Base-by-base conservation (phyloP, 1,140 invertebrate species). In the Pachypsylla venusta region DNA sequence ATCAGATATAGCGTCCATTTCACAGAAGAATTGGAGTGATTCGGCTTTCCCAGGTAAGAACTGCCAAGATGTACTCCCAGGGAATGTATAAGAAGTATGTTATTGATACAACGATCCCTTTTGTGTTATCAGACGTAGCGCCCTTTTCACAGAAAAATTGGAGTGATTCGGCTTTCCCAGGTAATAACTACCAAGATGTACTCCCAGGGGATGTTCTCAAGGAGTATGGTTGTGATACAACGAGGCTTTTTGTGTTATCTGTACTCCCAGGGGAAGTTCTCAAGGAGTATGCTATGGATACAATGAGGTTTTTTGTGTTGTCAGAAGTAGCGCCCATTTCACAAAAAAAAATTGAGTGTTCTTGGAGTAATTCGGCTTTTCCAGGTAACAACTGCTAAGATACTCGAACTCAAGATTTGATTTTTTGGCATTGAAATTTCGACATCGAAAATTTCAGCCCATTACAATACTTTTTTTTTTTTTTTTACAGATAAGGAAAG, bases 141-240 rank as follows among this genome's bases (percentile, higher is more conserved):
- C 93, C 94, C 27, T 81, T 81, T 2, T 87, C 89, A 0, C 78
- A 83, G 64, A 79, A 91, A 68, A 81, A 86, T 69, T 98, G 93
- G 92, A 85, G 73, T 28, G 30, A 53, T 19, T 53, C 63, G 10
- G 58, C 26, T 25, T 24, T 27, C n/a, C 26, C 22, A 55, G 22
- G 22, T 55, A 25, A 55, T 22, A 2, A n/a, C n/a, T n/a, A n/a
- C n/a, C n/a, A n/a, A n/a, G n/a, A n/a, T n/a, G n/a, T n/a, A n/a
- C n/a, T n/a, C n/a, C n/a, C 10, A 35, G 30, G 30, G 10, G n/a
- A 10, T 12, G n/a, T 35, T 10, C 30, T 35, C n/a, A 10, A 35
- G 30, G 73, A 84, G 64, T 89, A 90, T 75, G 91, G 93, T n/a
- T 79, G 84, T 61, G 93, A 97, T 71, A 85, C 87, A 13, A 93